Conservation (phyloP, 2,888 invertebrate species). For the Ptycholaimellus sp. region DNA sequence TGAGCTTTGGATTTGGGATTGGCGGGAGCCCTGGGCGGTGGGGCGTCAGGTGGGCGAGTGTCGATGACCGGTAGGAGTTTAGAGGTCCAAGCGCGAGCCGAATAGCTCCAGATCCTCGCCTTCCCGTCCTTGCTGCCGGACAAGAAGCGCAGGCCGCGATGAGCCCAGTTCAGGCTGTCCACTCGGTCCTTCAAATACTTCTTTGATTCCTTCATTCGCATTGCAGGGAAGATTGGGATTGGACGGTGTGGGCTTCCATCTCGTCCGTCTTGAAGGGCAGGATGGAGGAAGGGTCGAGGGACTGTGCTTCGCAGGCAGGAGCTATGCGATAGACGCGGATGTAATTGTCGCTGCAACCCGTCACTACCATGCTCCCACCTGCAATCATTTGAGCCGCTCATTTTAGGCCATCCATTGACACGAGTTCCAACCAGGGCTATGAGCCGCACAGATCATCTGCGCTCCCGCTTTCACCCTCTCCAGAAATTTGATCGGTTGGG, state of each 20-base stretch:
- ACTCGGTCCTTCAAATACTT: slow-evolving; percentile 45
- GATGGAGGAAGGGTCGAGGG: too few species aligned
- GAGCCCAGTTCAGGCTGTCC: slow-evolving; percentile 84
- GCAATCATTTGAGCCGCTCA: too few species aligned
- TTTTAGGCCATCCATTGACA: too few species aligned
- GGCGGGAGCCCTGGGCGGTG: too few species aligned
- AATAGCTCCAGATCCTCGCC: too few species aligned
- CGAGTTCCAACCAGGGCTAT: too few species aligned
- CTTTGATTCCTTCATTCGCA: background rate
- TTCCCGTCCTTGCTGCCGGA: slow-evolving; percentile 87
- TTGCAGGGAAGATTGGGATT: background rate
- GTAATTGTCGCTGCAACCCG: slow-evolving; percentile 78
- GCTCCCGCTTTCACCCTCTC: slow-evolving; percentile 76
- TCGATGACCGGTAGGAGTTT: too few species aligned
- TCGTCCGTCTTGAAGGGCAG: slow-evolving; percentile 39
- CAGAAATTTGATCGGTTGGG: slow-evolving; percentile 67
- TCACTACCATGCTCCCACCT: slow-evolving; percentile 63
- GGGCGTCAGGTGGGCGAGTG: too few species aligned
- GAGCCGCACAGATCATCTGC: slow-evolving; percentile 78
- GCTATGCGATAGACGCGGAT: slow-evolving; percentile 62
- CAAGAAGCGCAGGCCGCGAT: slow-evolving; percentile 58
- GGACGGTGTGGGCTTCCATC: slow-evolving; percentile 46
- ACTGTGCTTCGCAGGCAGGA: slow-evolving; percentile 49
- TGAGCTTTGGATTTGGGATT: too few species aligned
- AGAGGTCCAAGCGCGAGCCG: too few species aligned